phyloP scores from a whole-genome alignment of 1,140 invertebrate species.

The Brachionus calyciflorus region DNA sequence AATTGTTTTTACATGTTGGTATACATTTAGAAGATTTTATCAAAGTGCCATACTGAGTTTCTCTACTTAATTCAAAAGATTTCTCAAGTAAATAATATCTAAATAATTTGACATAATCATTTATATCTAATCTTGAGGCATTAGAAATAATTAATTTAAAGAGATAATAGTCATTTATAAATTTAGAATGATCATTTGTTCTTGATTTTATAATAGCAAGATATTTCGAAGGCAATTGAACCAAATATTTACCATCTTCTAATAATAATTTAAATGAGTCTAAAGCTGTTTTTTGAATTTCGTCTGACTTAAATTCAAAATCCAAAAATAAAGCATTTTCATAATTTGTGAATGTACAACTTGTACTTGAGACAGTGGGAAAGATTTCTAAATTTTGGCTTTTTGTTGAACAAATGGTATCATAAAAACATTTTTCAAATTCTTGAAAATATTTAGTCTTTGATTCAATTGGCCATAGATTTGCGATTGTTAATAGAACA shows the following conservation, averaged over 20 bases:
- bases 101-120: not conserved
- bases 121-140: not conserved
- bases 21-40: conserved; percentile 1
- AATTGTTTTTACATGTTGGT: not conserved
- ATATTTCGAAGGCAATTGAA: not conserved
- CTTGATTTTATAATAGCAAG: not conserved
- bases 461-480: not conserved
- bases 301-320: conserved; percentile 5
- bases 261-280: not conserved
- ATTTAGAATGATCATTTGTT: not conserved
- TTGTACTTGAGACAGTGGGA: not conserved
- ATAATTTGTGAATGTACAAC: not conserved
- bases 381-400: not conserved
- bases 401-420: not conserved
- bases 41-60: not conserved
- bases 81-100: not conserved
- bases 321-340: conserved; percentile 1
- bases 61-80: not conserved
- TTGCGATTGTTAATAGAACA: not conserved
- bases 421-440: conserved; percentile 13
- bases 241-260: not conserved
- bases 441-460: not conserved
- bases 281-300: not conserved
- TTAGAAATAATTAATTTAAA: not conserved
- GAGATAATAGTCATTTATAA: not conserved